These are phyloP conservation scores for Anthoscopus minutus DNA, from an alignment of 2,113 vertebrate species.

Conservation along the genomic window DNA sequence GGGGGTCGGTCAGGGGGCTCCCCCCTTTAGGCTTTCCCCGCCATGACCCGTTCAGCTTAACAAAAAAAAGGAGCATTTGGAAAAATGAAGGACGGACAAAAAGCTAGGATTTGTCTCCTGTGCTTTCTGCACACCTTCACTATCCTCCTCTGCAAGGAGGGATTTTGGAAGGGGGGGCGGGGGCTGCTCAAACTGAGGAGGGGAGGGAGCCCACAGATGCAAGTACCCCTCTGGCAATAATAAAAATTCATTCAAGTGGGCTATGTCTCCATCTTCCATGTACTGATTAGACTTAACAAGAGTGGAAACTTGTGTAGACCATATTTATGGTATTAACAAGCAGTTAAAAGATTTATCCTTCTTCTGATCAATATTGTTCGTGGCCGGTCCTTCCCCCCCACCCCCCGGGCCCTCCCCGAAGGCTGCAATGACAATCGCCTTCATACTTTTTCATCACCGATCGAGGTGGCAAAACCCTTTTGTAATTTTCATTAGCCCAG, in stretches of 20 bases:
- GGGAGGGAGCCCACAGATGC: not conserved
- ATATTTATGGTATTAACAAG: conserved; percentile 74
- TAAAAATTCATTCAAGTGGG: conserved; percentile 55
- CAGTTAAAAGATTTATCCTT: conserved; percentile 74
- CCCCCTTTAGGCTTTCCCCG: not conserved
- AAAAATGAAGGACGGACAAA: not conserved
- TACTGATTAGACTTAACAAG: conserved; percentile 64
- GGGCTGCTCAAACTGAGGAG: not conserved
- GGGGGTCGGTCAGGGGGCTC: too few species aligned
- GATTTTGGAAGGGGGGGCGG: not conserved
- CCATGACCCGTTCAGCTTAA: not conserved
- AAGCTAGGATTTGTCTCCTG: conserved; percentile 9
- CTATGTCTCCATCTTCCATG: conserved; percentile 21
- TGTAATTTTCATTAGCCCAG: conserved; percentile 80
- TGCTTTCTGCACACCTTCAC: not conserved
- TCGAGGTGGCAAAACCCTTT: conserved; percentile 77
- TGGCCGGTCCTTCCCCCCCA: not conserved
- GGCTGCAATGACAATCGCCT: conserved; percentile 73
- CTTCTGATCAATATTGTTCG: conserved; percentile 71
- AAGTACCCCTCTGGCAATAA: conserved; percentile 42
- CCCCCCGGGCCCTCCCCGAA: conserved; percentile 50
- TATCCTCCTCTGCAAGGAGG: not conserved
- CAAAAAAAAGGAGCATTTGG: not conserved
- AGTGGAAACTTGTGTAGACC: conserved; percentile 70
- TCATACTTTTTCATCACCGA: conserved; percentile 71